Evolutionary conservation across 2,888 invertebrate species (phyloP).

Genomic region (Papilio elwesi): DNA sequence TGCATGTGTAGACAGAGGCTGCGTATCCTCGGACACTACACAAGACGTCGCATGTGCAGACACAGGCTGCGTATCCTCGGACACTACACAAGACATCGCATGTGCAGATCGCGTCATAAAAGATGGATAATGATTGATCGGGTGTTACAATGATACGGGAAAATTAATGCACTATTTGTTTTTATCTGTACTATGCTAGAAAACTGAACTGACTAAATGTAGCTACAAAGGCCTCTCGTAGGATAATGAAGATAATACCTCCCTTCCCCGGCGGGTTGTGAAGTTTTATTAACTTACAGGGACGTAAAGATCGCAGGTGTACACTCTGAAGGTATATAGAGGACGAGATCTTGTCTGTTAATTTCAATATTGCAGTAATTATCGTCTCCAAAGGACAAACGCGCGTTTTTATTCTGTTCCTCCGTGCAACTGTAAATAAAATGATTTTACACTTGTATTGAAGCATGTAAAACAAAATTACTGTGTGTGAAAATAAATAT

Average conservation of each 20-base stretch:
- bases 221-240: too few relatives aligned
- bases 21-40: conserved; percentile 9
- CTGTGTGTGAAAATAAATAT: neutral
- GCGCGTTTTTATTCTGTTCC: too few relatives aligned
- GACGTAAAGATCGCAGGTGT: neutral
- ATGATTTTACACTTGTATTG: too few relatives aligned
- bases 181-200: neutral
- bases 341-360: too few relatives aligned
- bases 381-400: too few relatives aligned
- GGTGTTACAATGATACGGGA: conserved; percentile 35
- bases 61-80: neutral
- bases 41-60: conserved; percentile 39
- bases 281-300: neutral
- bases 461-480: too few relatives aligned
- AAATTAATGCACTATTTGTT: conserved; percentile 37
- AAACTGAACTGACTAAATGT: too few relatives aligned
- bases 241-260: too few relatives aligned
- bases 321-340: too few relatives aligned
- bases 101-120: conserved; percentile 38
- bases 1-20: neutral
- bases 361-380: too few relatives aligned
- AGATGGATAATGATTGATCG: conserved; percentile 41
- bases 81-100: conserved; percentile 33
- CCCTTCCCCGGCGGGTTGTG: too few relatives aligned
- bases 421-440: too few relatives aligned